Percentiles rank a stretch among this genome's conserved stretches.
These are phyloP conservation scores for Onychostoma macrolepis DNA, from an alignment of 2,113 vertebrate genomes.

Conservation along the genomic window DNA sequence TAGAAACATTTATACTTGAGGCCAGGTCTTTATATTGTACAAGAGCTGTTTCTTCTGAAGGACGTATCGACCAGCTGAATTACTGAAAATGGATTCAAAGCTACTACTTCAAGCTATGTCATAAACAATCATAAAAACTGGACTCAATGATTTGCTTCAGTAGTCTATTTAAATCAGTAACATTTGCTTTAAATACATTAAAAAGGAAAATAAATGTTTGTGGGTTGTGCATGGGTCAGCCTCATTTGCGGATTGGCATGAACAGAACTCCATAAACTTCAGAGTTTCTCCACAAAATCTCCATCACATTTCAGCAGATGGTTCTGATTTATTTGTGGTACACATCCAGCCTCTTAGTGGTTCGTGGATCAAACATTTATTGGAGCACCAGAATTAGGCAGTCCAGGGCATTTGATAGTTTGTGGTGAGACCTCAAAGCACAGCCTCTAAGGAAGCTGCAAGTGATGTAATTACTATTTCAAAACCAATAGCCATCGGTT, in stretches of 20 bases:
- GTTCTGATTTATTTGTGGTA: constrained; percentile 26
- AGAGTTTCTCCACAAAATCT: background rate
- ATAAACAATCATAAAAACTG: background rate
- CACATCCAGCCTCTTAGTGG: background rate
- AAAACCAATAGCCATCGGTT: constrained; percentile 10
- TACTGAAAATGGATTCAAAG: background rate
- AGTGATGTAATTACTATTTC: constrained; percentile 3
- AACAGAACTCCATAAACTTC: background rate
- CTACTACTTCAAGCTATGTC: background rate
- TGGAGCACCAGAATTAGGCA: constrained; percentile 23
- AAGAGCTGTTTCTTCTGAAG: background rate
- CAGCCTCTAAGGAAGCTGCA: background rate
- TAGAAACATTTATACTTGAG: background rate
- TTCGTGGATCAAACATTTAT: constrained; percentile 35
- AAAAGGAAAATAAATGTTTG: constrained; percentile 8
- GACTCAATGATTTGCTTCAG: background rate
- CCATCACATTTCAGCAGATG: background rate
- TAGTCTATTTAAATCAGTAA: constrained; percentile 6
- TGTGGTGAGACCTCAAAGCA: constrained; percentile 17
- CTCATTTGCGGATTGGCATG: constrained; percentile 6
- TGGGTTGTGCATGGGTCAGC: constrained; percentile 16
- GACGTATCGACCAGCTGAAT: background rate
- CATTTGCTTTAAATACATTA: constrained; percentile 22
- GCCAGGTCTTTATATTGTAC: background rate
- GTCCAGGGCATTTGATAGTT: background rate